A percentile compares a stretch with the other conserved stretches of the same genome.
These are phyloP conservation scores for Aspidiotus destructor DNA, from an alignment of 2,888 invertebrate genomes.

Conservation along the genomic window DNA sequence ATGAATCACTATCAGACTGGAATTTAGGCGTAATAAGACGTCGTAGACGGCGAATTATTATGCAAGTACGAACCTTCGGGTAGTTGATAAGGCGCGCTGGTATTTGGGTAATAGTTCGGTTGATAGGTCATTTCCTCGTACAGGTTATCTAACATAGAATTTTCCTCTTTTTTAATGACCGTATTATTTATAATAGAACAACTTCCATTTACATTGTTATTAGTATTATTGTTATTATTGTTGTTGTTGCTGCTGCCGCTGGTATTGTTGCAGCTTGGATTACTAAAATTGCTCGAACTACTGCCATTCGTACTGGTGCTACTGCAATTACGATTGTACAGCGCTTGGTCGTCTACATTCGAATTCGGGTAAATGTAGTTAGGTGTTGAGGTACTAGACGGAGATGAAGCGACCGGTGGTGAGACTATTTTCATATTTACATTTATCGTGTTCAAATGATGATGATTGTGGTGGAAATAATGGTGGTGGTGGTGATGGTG, in stretches of 20 bases:
- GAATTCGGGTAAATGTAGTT: conserved; percentile 8
- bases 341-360: conserved; percentile 2
- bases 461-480: conserved; percentile 25
- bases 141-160: conserved; percentile 14
- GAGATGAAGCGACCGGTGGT: conserved; percentile 6
- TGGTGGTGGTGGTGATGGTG: conserved; percentile 26
- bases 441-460: conserved; percentile 26
- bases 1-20: too few relatives aligned
- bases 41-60: conserved; percentile 6
- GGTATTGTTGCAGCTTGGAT: conserved; percentile 5
- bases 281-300: conserved; percentile 17
- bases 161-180: conserved; percentile 24
- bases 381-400: conserved; percentile 2
- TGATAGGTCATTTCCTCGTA: conserved; percentile 24
- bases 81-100: conserved; percentile 18
- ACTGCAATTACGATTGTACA: conserved; percentile 24
- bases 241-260: conserved; percentile 14
- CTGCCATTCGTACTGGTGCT: conserved; percentile 22
- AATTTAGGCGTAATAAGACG: conserved; percentile 17
- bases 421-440: conserved; percentile 27
- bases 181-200: conserved; percentile 15
- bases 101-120: conserved; percentile 24
- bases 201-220: background rate
- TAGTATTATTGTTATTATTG: conserved; percentile 17
- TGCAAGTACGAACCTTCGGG: conserved; percentile 20